Percentiles rank a stretch among this genome's conserved stretches.
These are phyloP conservation scores for Scolopax mira DNA, from an alignment of 2,113 vertebrate species.

Conservation along the genomic window DNA sequence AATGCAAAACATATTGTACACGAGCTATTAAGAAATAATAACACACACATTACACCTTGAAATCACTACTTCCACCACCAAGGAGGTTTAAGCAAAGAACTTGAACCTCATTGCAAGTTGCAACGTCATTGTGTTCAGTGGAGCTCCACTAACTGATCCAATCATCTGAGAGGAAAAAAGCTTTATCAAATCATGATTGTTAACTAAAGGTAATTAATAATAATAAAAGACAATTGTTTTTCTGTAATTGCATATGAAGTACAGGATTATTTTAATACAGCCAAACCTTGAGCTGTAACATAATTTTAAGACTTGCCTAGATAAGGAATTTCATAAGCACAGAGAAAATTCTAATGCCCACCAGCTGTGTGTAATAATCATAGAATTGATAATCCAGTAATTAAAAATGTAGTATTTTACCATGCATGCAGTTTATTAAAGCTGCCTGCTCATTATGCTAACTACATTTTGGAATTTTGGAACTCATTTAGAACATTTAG, in stretches of 20 bases:
- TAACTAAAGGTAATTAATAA: neutral
- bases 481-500: neutral
- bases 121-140: neutral
- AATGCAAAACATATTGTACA: neutral
- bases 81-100: neutral
- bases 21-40: neutral
- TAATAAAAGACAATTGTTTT: neutral
- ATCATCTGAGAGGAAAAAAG: neutral
- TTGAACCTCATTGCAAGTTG: neutral
- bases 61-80: neutral
- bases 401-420: conserved; percentile 27
- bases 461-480: neutral
- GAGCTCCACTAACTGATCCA: neutral
- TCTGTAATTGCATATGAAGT: neutral
- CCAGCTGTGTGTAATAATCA: conserved; percentile 26
- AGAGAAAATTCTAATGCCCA: conserved; percentile 22
- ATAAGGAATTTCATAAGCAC: conserved; percentile 29
- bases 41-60: neutral
- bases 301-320: conserved; percentile 26
- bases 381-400: conserved; percentile 27
- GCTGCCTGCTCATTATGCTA: conserved; percentile 5
- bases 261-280: neutral
- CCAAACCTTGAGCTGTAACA: neutral
- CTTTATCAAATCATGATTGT: neutral
- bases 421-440: conserved; percentile 14